Evolutionary conservation across 2,797 vertebrate genomes (phyloP).

Genomic region (Darevskia nairensis): DNA sequence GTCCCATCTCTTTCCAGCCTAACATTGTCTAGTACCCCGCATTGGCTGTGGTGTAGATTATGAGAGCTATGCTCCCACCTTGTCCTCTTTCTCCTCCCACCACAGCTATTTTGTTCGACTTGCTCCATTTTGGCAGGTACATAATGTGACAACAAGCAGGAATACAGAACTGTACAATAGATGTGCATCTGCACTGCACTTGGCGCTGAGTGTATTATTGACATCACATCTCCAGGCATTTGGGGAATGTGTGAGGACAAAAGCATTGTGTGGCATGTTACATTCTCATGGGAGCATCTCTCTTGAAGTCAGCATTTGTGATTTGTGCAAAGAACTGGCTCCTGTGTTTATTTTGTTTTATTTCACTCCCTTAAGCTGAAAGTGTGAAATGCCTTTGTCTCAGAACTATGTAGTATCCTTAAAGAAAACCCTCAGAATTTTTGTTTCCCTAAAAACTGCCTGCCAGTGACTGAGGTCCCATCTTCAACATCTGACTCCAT

Average conservation of each 20-base stretch:
- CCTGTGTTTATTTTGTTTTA: background rate
- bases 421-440: background rate
- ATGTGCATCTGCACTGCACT: background rate
- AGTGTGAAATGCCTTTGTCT: background rate
- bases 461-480: background rate
- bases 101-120: slow-evolving; percentile 31
- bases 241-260: slow-evolving; percentile 3
- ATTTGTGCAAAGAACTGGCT: slow-evolving; percentile 1
- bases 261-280: background rate
- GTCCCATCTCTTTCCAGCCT: too few relatives aligned
- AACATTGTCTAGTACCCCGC: background rate
- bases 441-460: background rate
- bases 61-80: too few relatives aligned
- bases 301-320: background rate
- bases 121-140: background rate
- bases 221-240: rapidly evolving
- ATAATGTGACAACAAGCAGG: background rate
- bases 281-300: background rate
- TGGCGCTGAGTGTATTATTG: slow-evolving; percentile 29
- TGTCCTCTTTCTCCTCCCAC: background rate
- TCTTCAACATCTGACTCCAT: background rate
- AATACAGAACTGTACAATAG: background rate
- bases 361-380: background rate
- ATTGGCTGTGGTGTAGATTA: too few relatives aligned
- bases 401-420: too few relatives aligned